These are phyloP conservation scores for Cephus nigrinus DNA, from an alignment of 2,888 invertebrate genomes.

Conservation along the genomic window DNA sequence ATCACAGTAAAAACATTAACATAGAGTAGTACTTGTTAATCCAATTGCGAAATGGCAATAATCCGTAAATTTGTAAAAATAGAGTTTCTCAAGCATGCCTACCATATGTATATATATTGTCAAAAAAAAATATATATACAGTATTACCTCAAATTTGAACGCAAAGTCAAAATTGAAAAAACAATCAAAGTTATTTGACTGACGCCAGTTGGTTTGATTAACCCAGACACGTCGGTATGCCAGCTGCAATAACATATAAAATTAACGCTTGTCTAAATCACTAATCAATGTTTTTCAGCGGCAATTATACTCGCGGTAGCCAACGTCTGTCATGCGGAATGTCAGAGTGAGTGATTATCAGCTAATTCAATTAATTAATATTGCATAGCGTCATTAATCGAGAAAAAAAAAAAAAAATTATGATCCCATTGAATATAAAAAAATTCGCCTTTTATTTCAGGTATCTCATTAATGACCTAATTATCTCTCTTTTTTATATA, in stretches of 20 bases:
- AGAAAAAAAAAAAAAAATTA: not conserved
- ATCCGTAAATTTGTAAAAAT: not conserved
- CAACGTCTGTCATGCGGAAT: conserved; percentile 61
- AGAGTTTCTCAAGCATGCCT: not conserved
- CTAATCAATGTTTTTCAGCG: conserved; percentile 55
- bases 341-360: conserved; percentile 59
- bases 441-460: not conserved
- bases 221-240: not conserved
- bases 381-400: not conserved
- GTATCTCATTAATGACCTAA: not conserved
- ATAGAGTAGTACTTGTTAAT: not conserved
- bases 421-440: conserved; percentile 12
- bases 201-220: not conserved
- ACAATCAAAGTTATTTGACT: not conserved
- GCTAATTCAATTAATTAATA: not conserved
- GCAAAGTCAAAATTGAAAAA: not conserved
- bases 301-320: conserved; percentile 60
- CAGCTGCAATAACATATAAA: not conserved
- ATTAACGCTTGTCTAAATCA: conserved; percentile 27
- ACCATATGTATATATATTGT: not conserved
- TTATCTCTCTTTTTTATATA: not conserved
- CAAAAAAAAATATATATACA: not conserved
- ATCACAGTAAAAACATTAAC: not conserved
- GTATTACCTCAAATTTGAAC: not conserved
- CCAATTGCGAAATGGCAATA: not conserved